phyloP scores from a whole-genome alignment of 2,113 vertebrate genomes.

The Callorhinus ursinus region DNA sequence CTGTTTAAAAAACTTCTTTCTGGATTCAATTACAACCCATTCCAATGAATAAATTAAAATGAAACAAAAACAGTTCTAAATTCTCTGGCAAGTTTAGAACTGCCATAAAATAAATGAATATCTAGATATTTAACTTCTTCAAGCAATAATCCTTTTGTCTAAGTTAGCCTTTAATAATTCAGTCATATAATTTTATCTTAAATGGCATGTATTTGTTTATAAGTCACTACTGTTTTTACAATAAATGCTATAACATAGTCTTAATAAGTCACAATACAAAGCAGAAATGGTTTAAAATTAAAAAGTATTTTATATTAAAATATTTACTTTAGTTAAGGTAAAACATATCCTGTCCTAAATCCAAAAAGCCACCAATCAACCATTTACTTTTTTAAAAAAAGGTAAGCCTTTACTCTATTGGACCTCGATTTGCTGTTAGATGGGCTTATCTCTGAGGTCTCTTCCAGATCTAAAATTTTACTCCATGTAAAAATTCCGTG shows the following conservation, averaged over 20 bases:
- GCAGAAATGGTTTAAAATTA: slow-evolving; percentile 1
- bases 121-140: slow-evolving; percentile 10
- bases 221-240: neutral
- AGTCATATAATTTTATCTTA: slow-evolving; percentile 33
- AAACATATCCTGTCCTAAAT: slow-evolving; percentile 33
- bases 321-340: neutral
- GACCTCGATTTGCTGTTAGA: neutral
- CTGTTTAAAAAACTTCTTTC: neutral
- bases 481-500: neutral
- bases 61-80: slow-evolving; percentile 11
- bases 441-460: neutral
- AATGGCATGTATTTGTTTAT: neutral
- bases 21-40: slow-evolving; percentile 26
- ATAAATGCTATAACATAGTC: neutral
- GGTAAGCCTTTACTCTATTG: neutral
- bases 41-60: neutral
- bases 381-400: neutral
- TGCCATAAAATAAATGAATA: slow-evolving; percentile 23
- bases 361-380: neutral
- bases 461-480: neutral
- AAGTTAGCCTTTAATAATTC: slow-evolving; percentile 29
- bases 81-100: slow-evolving; percentile 37
- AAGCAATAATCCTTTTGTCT: neutral
- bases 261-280: neutral
- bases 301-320: neutral